Conservation (phyloP, 2,888 invertebrate genomes). For the Vesta saturnalis region DNA sequence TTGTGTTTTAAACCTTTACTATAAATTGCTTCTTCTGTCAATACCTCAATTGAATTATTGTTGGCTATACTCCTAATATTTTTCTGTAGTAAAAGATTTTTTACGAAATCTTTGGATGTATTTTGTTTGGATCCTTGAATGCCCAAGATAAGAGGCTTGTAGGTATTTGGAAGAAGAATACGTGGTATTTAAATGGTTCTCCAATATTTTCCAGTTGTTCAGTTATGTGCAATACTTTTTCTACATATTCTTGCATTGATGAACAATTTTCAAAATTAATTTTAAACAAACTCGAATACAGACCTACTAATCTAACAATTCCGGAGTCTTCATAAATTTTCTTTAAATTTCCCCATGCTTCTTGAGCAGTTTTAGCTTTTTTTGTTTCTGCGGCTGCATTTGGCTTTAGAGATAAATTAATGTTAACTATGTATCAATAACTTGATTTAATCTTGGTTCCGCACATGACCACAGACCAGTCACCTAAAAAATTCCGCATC, state of each 20-base stretch:
- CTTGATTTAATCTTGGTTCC: background rate
- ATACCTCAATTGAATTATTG: too few species aligned
- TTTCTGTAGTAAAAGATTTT: background rate
- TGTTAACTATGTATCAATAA: background rate
- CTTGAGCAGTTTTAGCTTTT: background rate
- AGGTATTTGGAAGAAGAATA: background rate
- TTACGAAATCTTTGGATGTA: background rate
- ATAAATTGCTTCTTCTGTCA: too few species aligned
- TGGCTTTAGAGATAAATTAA: background rate
- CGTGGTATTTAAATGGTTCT: background rate
- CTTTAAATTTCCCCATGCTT: background rate
- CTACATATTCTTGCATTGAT: background rate
- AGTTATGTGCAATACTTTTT: background rate
- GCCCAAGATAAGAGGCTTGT: background rate
- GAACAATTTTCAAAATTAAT: background rate
- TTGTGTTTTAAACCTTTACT: too few species aligned
- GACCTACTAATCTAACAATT: background rate
- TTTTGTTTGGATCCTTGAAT: background rate
- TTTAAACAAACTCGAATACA: background rate
- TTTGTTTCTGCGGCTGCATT: background rate
- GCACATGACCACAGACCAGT: background rate
- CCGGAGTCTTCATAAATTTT: background rate
- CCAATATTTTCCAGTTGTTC: slow-evolving; percentile 3
- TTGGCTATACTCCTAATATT: too few species aligned
- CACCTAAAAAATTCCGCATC: slow-evolving; percentile 1